Base-by-base conservation (phyloP, 1,140 invertebrate genomes). In the Leguminivora glycinivorella region DNA sequence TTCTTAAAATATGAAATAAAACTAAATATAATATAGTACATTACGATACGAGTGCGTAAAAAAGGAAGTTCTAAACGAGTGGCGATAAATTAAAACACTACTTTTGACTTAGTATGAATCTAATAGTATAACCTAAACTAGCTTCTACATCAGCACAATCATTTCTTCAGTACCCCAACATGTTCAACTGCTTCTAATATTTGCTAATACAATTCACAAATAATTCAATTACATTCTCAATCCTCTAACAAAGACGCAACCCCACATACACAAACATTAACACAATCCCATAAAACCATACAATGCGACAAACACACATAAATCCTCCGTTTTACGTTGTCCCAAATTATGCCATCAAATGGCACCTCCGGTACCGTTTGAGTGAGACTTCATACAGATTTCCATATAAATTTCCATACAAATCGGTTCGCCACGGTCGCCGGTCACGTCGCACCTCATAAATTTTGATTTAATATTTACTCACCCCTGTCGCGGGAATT, bases 311-410 rank as follows among this genome's bases (percentile, higher is more conserved):
- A 87, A 85, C 84, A 86, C 69, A 83, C 82, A 90, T 90, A 88
- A 90, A 90, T 90, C 82, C 80, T 79, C 80, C 72, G 72, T 82
- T 83, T 84, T 85, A 86, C 83, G 85, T 86, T 81, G 82, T 87
- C 86, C 85, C 86, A 85, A 90, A 90, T 88, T 86, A 88, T 84
- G 82, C 83, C 86, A 87, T 88, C 83, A 88, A 88, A 87, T 75
- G 84, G 77, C 80, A 90, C 85, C 82, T 88, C 82, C 75, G 78
- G 74, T 78, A 72, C 72, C 77, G 73, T 78, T 63, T 72, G 83
- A 86, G 75, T 79, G 84, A 84, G 81, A 82, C 77, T 82, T 76
- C 72, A 72, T 52, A 52, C 47, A 52, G 47, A 52, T 52, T 52
- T 52, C 74, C 43, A 47, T 47, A 47, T 78, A 83, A 78, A 89